Percentiles rank a stretch among this genome's conserved stretches.
Evolutionary conservation across 1,140 invertebrate genomes (phyloP).

Genomic region (Acromyrmex charruanus): DNA sequence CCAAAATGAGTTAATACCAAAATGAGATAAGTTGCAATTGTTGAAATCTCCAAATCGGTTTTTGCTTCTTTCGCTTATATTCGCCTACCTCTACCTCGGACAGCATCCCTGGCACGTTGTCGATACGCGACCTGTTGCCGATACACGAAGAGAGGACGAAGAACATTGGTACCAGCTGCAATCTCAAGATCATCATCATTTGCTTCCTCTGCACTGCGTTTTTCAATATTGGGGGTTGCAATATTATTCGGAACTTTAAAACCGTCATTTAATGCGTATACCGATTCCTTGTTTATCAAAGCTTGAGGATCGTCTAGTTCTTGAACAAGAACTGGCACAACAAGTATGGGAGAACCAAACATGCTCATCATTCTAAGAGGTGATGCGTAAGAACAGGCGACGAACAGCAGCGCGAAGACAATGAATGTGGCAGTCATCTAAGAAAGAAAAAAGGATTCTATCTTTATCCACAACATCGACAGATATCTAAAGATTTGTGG

Average conservation of each 20-base stretch:
- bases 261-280: slow-evolving; percentile 5
- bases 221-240: slow-evolving; percentile 34
- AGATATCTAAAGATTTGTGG: not conserved
- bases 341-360: not conserved
- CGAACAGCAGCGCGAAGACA: not conserved
- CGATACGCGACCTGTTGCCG: slow-evolving; percentile 84
- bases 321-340: not conserved
- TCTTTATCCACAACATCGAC: not conserved
- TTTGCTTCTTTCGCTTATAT: slow-evolving; percentile 58
- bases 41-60: slow-evolving; percentile 7
- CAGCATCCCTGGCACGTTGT: slow-evolving; percentile 77
- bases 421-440: slow-evolving; percentile 26
- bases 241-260: not conserved
- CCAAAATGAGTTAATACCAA: slow-evolving; percentile 14
- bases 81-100: slow-evolving; percentile 49
- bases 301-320: not conserved
- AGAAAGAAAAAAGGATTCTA: not conserved
- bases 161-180: slow-evolving; percentile 83
- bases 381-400: slow-evolving; percentile 41
- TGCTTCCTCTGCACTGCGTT: slow-evolving; percentile 68
- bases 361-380: slow-evolving; percentile 26
- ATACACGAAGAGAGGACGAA: slow-evolving; percentile 85
- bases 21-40: slow-evolving; percentile 18
- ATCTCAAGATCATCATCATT: slow-evolving; percentile 79
- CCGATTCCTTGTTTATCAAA: not conserved